Evolutionary conservation across 2,797 vertebrate species (phyloP), one percentile per base, ranked within the genome.

Genomic region (Leptodactylus fallax): DNA sequence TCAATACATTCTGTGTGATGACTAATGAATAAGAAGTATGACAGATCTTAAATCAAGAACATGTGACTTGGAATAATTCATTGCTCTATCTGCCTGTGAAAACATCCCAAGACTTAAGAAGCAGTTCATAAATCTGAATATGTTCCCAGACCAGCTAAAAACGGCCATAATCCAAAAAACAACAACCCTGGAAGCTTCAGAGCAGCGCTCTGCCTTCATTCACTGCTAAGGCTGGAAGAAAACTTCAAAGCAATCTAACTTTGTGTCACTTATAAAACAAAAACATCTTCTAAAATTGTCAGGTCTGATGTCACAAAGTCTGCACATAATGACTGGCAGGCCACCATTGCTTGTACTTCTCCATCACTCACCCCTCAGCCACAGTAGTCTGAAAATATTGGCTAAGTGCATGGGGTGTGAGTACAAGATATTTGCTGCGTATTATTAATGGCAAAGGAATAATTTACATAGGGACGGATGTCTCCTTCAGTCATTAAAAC

Each of bases 41-140:
- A 56, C 11, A 56, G 19, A 77, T 23, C 79, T 25, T 23, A 65
- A 27, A 67, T 9, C 6, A 25, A 36, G 49, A 83, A 69, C 81
- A 53, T 53, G 45, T 55, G 47, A 82, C 23, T 55, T 82, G 81
- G 81, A 83, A 55, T 51, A 51, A 51, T 53, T 10, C 63, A 69
- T 79, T 12, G 23, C 78, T 60, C 7, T 60, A 56, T 79, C 47
- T 27, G 63, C 47, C 16, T 55, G 47, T 69, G 65, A 83, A 83
- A 69, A 53, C 27, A 83, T 69, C 81, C 63, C 13, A 55, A 55
- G 63, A 67, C 45, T 67, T 63, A 51, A 82, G 45, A 69, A 69
- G 53, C 82, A 56, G 27, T 56, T 71, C 13, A 84, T 60, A 74
- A 72, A 84, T 84, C 82, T 84, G 82, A 84, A 21, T 27, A n/a